Evolutionary conservation across 2,113 vertebrate species (phyloP).

Genomic region (Lanius ludovicianus): DNA sequence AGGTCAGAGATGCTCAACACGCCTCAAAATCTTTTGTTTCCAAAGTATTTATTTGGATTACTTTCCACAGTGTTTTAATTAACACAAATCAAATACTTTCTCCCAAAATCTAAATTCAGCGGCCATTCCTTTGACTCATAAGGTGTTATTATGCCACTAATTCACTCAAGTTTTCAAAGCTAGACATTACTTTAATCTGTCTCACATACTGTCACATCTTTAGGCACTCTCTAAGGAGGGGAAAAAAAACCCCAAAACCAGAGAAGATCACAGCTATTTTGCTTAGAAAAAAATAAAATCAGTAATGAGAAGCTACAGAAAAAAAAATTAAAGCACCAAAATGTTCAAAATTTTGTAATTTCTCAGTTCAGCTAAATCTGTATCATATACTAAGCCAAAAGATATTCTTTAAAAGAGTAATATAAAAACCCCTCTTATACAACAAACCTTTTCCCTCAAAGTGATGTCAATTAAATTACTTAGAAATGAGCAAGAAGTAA

Average conservation of each 20-base stretch:
- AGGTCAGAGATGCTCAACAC: not conserved
- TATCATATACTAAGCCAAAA: not conserved
- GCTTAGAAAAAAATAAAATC: not conserved
- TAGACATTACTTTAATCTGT: not conserved
- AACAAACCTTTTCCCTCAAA: not conserved
- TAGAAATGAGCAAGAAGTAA: conserved; percentile 41
- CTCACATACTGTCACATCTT: not conserved
- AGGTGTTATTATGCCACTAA: not conserved
- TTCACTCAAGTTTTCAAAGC: not conserved
- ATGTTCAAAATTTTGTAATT: not conserved
- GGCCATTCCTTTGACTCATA: not conserved
- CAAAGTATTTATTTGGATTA: not conserved
- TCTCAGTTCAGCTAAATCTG: not conserved
- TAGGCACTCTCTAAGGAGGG: not conserved
- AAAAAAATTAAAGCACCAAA: not conserved
- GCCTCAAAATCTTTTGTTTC: not conserved
- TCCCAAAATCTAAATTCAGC: not conserved
- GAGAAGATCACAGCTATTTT: not conserved
- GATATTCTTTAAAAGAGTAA: not conserved
- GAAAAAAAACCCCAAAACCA: not conserved
- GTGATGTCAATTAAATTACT: conserved; percentile 59
- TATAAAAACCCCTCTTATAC: not conserved
- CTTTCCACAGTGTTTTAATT: not conserved
- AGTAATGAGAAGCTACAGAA: not conserved
- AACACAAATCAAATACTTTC: not conserved